Evolutionary conservation across 2,113 vertebrate species (phyloP).

Genomic region (Cyprinus carpio): DNA sequence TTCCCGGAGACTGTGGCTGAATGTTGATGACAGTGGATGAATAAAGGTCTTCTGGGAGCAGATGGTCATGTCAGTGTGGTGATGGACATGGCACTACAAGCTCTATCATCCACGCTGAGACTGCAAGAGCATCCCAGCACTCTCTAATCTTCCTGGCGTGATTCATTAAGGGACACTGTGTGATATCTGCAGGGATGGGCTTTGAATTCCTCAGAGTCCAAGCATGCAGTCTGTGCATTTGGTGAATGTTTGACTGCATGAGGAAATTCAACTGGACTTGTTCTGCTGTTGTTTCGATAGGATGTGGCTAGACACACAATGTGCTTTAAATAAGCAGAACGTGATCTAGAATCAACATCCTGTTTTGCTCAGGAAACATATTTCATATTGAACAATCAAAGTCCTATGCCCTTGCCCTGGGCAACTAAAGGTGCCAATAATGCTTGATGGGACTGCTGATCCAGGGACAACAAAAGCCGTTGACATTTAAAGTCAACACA

Average conservation of each 20-base stretch:
- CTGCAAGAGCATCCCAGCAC: slow-evolving; percentile 11
- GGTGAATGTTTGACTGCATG: background rate
- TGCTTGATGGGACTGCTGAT: background rate
- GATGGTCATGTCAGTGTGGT: slow-evolving; percentile 31
- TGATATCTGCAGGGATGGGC: background rate
- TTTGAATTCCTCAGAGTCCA: background rate
- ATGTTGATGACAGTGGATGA: slow-evolving; percentile 22
- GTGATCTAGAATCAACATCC: slow-evolving; percentile 12
- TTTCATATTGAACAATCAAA: background rate
- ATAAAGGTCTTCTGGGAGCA: slow-evolving; percentile 27
- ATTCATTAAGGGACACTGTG: slow-evolving; percentile 20
- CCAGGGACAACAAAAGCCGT: background rate
- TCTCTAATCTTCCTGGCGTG: slow-evolving; percentile 20
- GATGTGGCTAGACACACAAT: background rate
- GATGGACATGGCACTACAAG: slow-evolving; percentile 3
- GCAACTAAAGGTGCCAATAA: background rate
- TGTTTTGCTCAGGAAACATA: background rate
- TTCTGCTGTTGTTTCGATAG: background rate
- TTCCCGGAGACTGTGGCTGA: background rate
- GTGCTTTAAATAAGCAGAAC: background rate
- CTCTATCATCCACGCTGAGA: background rate
- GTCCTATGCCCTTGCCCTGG: background rate
- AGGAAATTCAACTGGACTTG: background rate
- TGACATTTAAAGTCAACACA: background rate
- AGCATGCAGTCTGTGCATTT: background rate